These are phyloP conservation scores for Zaprionus lachaisei DNA, from an alignment of 1,140 invertebrate genomes.

Conservation along the genomic window DNA sequence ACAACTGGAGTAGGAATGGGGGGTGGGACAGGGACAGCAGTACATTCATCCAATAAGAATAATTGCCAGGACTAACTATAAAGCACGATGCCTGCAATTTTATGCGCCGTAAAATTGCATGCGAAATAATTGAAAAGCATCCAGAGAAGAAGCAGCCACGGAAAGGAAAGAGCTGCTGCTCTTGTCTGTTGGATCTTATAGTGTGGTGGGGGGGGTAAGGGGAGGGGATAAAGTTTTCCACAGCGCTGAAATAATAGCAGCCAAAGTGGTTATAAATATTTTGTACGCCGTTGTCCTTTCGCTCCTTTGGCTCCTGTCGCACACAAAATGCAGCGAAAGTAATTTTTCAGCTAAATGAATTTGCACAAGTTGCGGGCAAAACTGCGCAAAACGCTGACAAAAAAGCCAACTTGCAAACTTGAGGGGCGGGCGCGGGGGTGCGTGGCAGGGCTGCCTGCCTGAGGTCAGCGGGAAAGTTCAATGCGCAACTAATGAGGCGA, in stretches of 20 bases:
- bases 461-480: slow-evolving; percentile 69
- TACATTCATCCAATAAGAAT: slow-evolving; percentile 68
- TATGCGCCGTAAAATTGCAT: slow-evolving; percentile 78
- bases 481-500: slow-evolving; percentile 73
- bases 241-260: slow-evolving; percentile 72
- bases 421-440: background rate
- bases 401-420: slow-evolving; percentile 36
- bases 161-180: background rate
- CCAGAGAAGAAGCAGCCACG: slow-evolving; percentile 38
- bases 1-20: slow-evolving; percentile 1
- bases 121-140: slow-evolving; percentile 82
- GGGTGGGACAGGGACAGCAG: background rate
- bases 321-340: slow-evolving; percentile 73
- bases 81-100: slow-evolving; percentile 58
- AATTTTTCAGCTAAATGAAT: slow-evolving; percentile 83
- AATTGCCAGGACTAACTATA: slow-evolving; percentile 74
- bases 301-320: slow-evolving; percentile 2
- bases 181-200: slow-evolving; percentile 28
- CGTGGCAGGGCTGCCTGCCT: slow-evolving; percentile 9
- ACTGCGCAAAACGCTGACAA: slow-evolving; percentile 67
- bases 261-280: slow-evolving; percentile 83
- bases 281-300: slow-evolving; percentile 46
- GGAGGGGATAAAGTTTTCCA: slow-evolving; percentile 67
- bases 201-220: background rate
- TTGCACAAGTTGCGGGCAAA: slow-evolving; percentile 66